Evolutionary conservation across 2,797 vertebrate species (phyloP), one percentile per base, ranked within the genome.

Genomic region (Mormyrops attenuatus): DNA sequence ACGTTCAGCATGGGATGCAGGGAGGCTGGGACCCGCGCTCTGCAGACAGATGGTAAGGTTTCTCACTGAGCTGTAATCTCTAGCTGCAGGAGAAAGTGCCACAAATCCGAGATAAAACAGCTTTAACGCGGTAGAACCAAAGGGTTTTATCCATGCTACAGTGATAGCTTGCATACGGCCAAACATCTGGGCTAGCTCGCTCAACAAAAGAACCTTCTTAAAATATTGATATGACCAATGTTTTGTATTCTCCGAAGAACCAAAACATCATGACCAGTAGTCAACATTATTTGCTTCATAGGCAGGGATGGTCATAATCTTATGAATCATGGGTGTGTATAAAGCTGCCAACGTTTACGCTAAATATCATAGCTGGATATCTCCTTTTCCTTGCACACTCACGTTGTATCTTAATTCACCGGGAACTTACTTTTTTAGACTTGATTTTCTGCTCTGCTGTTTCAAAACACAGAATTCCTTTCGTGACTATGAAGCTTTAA

Each of bases 81-180:
- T 92, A 93, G 95, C 93, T 93, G 93, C 92, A 93, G 94, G 89
- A 94, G 93, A 93, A 95, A 95, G 94, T 91, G 93, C 92, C 92
- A 94, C 93, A 96, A 97, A 98, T 97, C 97, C 96, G 95, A 96
- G 95, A 96, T 97, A 96, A 97, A 95, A 96, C 93, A 94, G 95
- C 93, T 53, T 97, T 97, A 97, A 97, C 94, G 95, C 93, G 95
- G 91, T 93, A 92, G 90, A 94, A 95, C 95, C 95, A 95, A 89
- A 91, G 93, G 96, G 95, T 95, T 96, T 97, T 95, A 95, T 95
- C 95, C 94, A 94, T 95, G 94, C 94, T 93, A 92, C 91, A 90
- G 94, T 89, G 93, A 96, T 94, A 91, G 85, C 90, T 34, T 92
- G 91, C 97, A 96, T 97, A 97, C 95, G 95, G 95, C 93, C 94